phyloP scores from a whole-genome alignment of 2,797 vertebrate species.

The Diglossa cyanea region DNA sequence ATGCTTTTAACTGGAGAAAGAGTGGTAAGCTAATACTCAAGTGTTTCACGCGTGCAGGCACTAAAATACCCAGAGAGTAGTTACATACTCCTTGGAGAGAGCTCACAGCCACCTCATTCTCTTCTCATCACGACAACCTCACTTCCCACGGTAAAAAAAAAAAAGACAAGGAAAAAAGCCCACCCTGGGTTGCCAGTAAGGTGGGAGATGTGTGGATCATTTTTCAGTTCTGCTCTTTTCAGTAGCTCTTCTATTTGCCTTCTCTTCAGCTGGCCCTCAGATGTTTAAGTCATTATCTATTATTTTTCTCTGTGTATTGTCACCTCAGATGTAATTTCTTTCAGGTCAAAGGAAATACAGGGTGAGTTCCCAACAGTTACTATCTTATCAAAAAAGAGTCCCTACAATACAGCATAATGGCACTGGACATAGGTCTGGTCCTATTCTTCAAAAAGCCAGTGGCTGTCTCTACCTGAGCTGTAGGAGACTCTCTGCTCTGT shows the following conservation, averaged over 20 bases:
- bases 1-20: slow-evolving; percentile 76
- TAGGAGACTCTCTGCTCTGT: not conserved
- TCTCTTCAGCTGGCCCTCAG: not conserved
- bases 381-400: not conserved
- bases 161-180: not conserved
- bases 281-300: slow-evolving; percentile 1
- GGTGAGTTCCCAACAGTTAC: not conserved
- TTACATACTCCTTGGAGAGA: slow-evolving; percentile 56
- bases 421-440: not conserved
- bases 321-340: not conserved
- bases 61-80: slow-evolving; percentile 46
- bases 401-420: not conserved
- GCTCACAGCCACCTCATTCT: not conserved
- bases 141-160: not conserved
- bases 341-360: not conserved
- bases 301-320: not conserved
- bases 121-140: slow-evolving; percentile 25
- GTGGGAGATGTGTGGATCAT: slow-evolving; percentile 8
- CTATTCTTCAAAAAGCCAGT: not conserved
- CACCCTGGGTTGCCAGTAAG: slow-evolving; percentile 13
- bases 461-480: not conserved
- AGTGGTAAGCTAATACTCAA: slow-evolving; percentile 70
- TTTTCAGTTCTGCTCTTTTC: slow-evolving; percentile 22
- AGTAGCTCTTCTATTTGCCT: not conserved
- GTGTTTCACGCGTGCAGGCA: slow-evolving; percentile 59